A percentile compares a stretch with the other conserved stretches of the same genome.
Conservation (phyloP, 2,888 invertebrate species). For the Spisula solida region DNA sequence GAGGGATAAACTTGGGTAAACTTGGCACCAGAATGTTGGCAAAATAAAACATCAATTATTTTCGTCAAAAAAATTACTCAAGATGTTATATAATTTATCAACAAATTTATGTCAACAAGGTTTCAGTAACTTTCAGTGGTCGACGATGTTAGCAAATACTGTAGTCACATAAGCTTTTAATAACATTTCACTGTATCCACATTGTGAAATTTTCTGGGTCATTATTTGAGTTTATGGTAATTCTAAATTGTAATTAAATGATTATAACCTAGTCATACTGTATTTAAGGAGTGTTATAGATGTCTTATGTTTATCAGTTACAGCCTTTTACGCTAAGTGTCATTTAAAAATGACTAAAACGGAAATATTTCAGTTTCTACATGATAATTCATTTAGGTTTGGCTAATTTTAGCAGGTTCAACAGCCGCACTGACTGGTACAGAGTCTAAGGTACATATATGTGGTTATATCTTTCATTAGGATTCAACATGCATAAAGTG, state of each 20-base stretch:
- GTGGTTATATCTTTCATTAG: too few relatives aligned
- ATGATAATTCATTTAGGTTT: not conserved
- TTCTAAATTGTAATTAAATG: not conserved
- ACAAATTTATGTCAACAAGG: too few relatives aligned
- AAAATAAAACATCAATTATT: too few relatives aligned
- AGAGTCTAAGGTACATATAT: too few relatives aligned
- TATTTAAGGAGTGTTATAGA: not conserved
- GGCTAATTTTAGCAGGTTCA: not conserved
- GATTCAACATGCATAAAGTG: too few relatives aligned
- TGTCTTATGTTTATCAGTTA: not conserved
- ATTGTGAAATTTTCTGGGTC: not conserved
- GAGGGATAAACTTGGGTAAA: too few relatives aligned
- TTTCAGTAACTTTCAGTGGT: too few relatives aligned
- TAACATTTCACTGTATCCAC: not conserved
- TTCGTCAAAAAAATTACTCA: too few relatives aligned
- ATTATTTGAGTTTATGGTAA: not conserved
- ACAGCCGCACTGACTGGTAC: not conserved
- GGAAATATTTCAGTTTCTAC: slow-evolving; percentile 11
- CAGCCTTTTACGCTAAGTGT: not conserved
- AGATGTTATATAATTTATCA: too few relatives aligned
- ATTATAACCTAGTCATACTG: not conserved
- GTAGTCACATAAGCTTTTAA: too few relatives aligned
- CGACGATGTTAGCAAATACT: too few relatives aligned
- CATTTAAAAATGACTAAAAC: slow-evolving; percentile 5
- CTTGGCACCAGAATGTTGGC: too few relatives aligned